Conservation (phyloP, 2,888 invertebrate genomes). For the Eilema griseolum region DNA sequence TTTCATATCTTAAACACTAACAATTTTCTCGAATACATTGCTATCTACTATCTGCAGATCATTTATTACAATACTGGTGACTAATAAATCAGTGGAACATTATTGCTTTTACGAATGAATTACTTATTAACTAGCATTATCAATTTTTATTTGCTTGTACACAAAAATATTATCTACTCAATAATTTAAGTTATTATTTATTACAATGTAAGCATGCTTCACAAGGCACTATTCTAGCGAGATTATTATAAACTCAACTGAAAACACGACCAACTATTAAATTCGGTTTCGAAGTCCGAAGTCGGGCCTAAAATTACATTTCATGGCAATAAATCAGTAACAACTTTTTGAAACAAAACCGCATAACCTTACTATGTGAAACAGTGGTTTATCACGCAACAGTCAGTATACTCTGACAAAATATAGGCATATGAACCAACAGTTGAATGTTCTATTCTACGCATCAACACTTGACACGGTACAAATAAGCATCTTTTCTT, state of each 20-base stretch:
- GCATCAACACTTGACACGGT: constrained; percentile 57
- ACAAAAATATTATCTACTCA: constrained; percentile 78
- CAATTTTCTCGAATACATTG: constrained; percentile 56
- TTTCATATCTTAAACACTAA: constrained; percentile 52
- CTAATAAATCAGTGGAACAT: constrained; percentile 71
- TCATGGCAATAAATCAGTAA: constrained; percentile 76
- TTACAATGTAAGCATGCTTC: constrained; percentile 83
- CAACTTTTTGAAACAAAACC: constrained; percentile 64
- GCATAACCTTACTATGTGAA: constrained; percentile 54
- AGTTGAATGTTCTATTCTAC: constrained; percentile 53
- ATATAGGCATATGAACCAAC: constrained; percentile 52
- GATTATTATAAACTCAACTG: constrained; percentile 72
- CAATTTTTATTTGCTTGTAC: constrained; percentile 68
- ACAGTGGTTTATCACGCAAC: constrained; percentile 65
- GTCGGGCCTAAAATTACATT: constrained; percentile 79
- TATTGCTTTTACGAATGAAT: constrained; percentile 76
- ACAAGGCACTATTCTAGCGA: constrained; percentile 87
- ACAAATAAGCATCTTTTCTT: constrained; percentile 65
- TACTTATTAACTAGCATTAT: constrained; percentile 51
- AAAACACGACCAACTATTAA: constrained; percentile 78
- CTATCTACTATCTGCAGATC: constrained; percentile 61
- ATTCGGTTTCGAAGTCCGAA: constrained; percentile 84
- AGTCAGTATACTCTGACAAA: constrained; percentile 58
- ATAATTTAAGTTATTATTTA: constrained; percentile 66
- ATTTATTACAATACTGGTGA: constrained; percentile 72